A percentile compares a stretch with the other conserved stretches of the same genome.
These are phyloP conservation scores for Cryptophagus acutangulus DNA, from an alignment of 2,888 invertebrate genomes.

Conservation along the genomic window DNA sequence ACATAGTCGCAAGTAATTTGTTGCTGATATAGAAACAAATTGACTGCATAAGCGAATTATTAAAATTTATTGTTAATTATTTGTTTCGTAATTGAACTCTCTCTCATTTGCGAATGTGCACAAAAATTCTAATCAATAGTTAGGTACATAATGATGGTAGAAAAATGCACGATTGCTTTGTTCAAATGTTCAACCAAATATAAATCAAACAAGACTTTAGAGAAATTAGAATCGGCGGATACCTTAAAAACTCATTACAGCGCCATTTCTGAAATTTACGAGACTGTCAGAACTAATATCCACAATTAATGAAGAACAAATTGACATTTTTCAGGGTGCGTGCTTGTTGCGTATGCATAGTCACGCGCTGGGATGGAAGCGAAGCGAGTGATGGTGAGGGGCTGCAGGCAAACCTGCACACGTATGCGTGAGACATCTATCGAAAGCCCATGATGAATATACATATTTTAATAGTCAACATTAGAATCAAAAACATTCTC, in stretches of 20 bases:
- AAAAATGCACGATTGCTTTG: too few species aligned
- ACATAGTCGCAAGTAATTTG: conserved; percentile 22
- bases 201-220: neutral
- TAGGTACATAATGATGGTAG: too few species aligned
- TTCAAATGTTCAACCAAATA: neutral
- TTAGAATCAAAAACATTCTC: too few species aligned
- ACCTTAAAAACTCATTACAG: conserved; percentile 3
- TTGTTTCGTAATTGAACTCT: conserved; percentile 10
- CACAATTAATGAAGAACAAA: conserved; percentile 49
- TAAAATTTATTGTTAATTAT: conserved; percentile 28
- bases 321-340: conserved; percentile 50
- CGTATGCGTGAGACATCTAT: conserved; percentile 37
- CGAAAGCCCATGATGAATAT: conserved; percentile 25
- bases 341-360: conserved; percentile 49
- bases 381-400: conserved; percentile 21
- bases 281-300: conserved; percentile 45
- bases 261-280: conserved; percentile 38
- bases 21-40: conserved; percentile 23
- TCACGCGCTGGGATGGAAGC: conserved; percentile 35
- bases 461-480: too few species aligned
- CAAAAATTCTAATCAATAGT: conserved; percentile 4
- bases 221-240: too few species aligned
- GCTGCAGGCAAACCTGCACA: conserved; percentile 33
- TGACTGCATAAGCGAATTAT: conserved; percentile 23
- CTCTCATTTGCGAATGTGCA: conserved; percentile 6